A percentile compares a stretch with the other conserved stretches of the same genome.
These are phyloP conservation scores for Solea solea DNA, from an alignment of 2,113 vertebrate species.

Conservation along the genomic window DNA sequence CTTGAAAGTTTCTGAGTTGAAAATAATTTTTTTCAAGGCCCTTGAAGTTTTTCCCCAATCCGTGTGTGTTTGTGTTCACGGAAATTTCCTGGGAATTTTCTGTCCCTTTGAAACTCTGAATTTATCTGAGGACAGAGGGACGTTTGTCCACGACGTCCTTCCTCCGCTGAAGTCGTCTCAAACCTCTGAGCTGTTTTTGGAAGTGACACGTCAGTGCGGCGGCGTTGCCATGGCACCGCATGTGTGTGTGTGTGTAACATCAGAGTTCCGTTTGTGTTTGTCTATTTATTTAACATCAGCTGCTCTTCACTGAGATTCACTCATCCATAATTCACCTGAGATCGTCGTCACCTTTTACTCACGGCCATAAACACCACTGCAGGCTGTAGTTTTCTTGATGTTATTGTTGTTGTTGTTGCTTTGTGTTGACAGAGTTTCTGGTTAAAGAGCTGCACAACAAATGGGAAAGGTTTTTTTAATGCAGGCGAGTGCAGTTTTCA, in stretches of 20 bases:
- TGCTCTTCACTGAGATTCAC: constrained; percentile 43
- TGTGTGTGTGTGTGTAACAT: constrained; percentile 30
- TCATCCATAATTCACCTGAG: constrained; percentile 64
- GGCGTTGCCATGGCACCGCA: no score
- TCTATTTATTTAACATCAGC: constrained; percentile 70
- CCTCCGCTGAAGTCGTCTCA: no score
- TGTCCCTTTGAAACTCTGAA: no score
- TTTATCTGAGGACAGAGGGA: no score
- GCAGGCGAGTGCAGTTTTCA: constrained; percentile 10
- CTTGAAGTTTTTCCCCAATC: no score
- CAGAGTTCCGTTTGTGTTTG: constrained; percentile 49
- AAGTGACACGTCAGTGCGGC: no score
- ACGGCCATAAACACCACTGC: constrained; percentile 46
- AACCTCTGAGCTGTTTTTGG: no score
- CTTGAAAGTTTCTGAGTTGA: no score
- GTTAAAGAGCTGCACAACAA: constrained; percentile 32
- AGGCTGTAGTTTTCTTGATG: constrained; percentile 38
- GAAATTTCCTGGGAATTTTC: no score
- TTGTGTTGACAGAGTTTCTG: not conserved
- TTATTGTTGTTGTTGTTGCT: constrained; percentile 9
- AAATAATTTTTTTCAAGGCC: no score
- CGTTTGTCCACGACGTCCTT: no score
- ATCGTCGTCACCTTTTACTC: constrained; percentile 59
- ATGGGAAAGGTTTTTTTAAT: constrained; percentile 20
- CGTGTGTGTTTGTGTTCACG: no score